phyloP scores from a whole-genome alignment of 2,888 invertebrate genomes.

The Ophioninae sp. region DNA sequence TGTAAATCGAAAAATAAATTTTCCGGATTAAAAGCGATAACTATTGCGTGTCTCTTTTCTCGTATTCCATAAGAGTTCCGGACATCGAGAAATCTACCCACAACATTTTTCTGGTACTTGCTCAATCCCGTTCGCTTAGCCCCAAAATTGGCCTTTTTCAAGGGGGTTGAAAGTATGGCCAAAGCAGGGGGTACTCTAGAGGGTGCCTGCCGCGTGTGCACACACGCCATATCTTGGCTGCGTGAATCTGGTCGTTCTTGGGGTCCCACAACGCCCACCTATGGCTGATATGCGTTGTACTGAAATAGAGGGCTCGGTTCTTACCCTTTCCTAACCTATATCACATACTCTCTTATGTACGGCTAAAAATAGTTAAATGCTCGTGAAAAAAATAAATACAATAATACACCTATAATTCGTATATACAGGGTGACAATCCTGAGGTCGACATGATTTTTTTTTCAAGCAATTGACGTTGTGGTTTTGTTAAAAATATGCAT shows the following conservation, averaged over 20 bases:
- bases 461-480: background rate
- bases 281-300: slow-evolving; percentile 60
- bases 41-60: background rate
- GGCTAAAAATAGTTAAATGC: background rate
- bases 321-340: slow-evolving; percentile 46
- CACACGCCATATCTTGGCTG: slow-evolving; percentile 21
- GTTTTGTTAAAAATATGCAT: too few species aligned
- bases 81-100: slow-evolving; percentile 21
- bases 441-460: background rate
- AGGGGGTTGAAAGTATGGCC: slow-evolving; percentile 14
- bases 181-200: slow-evolving; percentile 22
- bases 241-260: slow-evolving; percentile 64
- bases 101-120: slow-evolving; percentile 2
- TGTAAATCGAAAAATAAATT: slow-evolving; percentile 21
- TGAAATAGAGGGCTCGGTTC: slow-evolving; percentile 29
- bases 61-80: slow-evolving; percentile 15
- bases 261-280: slow-evolving; percentile 68
- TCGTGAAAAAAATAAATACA: background rate
- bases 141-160: background rate
- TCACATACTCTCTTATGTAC: slow-evolving; percentile 7
- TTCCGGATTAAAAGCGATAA: slow-evolving; percentile 11
- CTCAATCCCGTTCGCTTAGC: background rate
- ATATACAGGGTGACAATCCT: background rate
- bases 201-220: slow-evolving; percentile 15
- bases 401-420: slow-evolving; percentile 39